Evolutionary conservation across 1,140 invertebrate species (phyloP), one percentile per base, ranked within the genome.

Genomic region (Drosophila arizonae): DNA sequence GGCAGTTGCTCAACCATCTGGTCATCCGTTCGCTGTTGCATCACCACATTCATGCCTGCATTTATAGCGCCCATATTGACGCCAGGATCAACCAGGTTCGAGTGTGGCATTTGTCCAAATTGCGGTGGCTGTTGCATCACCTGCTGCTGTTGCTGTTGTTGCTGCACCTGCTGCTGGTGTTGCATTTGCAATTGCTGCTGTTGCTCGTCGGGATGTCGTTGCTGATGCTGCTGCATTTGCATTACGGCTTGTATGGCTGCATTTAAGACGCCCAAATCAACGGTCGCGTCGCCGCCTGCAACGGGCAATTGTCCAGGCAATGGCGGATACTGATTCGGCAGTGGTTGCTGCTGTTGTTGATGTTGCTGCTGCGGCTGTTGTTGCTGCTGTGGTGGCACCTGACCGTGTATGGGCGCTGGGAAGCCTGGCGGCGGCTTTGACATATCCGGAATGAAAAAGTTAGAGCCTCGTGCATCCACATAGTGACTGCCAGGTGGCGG

Each of bases 341-440:
- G 72, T 30, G 46, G 66, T 11, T 60, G 74, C n/a, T 68, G 69
- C 15, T 67, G 77, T 11, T 52, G 71, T 5, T 67, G 77, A 9
- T 33, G 76, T 39, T 48, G 72, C 13, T 52, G 71, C 10, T 72
- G 77, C 30, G 8, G 6, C 9, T 46, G 76, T 26, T 46, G 72
- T 39, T 76, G 84, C n/a, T 58, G 78, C 33, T 66, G 50, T 1
- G 48, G 45, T 45, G 78, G 52, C 10, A 61, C 58, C 30, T 77
- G 81, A 11, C 52, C 46, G 21, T 77, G 68, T 52, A 82, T 72
- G n/a, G 61, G 76, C 3, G 94, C 93, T 6, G 68, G 57, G 91
- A 97, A 96, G 21, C 96, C 96, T 21, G 96, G 96, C 0, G 97
- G 97, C 6, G 96, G 97, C 82, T 96, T 96, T 39, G 95, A 96